A percentile compares a stretch with the other conserved stretches of the same genome.
Evolutionary conservation across 2,797 vertebrate species (phyloP).

Genomic region (Vireo griseus): DNA sequence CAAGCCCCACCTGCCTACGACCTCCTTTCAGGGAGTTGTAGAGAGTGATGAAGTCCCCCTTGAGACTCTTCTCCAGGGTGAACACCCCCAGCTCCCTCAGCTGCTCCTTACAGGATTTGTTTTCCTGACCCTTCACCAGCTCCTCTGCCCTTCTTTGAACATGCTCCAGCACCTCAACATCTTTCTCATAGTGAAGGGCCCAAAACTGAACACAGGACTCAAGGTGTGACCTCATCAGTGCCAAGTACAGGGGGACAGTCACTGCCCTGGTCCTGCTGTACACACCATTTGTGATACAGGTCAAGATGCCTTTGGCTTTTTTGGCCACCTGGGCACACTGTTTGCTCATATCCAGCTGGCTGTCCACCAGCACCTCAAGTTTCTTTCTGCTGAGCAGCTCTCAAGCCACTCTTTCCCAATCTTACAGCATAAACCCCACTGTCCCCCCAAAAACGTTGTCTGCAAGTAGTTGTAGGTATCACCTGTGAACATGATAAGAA

Average conservation of each 20-base stretch:
- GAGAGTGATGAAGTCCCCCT: not conserved
- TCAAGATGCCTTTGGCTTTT: not conserved
- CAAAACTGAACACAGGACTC: not conserved
- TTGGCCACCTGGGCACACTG: not conserved
- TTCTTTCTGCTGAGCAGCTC: not conserved
- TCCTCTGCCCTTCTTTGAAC: rapidly evolving
- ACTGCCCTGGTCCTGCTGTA: not conserved
- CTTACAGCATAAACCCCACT: not conserved
- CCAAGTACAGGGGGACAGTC: rapidly evolving
- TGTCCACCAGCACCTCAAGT: not conserved
- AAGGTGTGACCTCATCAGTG: not conserved
- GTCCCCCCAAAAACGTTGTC: not conserved
- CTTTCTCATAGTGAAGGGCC: not conserved
- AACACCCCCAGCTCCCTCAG: not conserved
- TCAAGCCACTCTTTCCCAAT: not conserved
- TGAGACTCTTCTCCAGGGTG: not conserved
- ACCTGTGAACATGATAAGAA: not conserved
- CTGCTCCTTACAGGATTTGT: not conserved
- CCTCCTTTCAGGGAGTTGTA: not conserved
- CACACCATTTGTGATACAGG: rapidly evolving
- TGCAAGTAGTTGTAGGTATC: not conserved
- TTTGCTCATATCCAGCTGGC: not conserved
- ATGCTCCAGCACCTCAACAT: not conserved
- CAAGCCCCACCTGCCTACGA: not conserved
- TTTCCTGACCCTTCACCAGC: not conserved